Evolutionary conservation across 2,888 invertebrate species (phyloP).

Genomic region (Ectropis crepuscularia): DNA sequence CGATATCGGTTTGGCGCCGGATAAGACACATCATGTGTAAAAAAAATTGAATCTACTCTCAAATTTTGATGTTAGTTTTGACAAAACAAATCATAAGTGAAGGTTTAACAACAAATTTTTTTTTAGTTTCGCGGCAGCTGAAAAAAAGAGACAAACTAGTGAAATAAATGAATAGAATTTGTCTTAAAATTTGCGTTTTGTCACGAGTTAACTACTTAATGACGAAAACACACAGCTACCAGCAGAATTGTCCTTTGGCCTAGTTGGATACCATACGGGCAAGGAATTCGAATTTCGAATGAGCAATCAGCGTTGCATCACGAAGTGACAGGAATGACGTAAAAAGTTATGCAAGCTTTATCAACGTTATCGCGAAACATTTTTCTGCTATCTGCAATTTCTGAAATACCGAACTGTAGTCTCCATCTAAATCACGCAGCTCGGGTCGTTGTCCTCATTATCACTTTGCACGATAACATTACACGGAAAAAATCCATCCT

Average conservation of each 20-base stretch:
- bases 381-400: slow-evolving; percentile 40
- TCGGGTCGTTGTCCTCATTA: slow-evolving; percentile 74
- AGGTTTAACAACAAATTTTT: too few species aligned
- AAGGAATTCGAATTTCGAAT: slow-evolving; percentile 21
- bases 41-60: too few species aligned
- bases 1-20: too few species aligned
- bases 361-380: slow-evolving; percentile 27
- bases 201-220: neutral
- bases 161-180: too few species aligned
- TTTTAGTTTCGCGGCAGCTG: too few species aligned
- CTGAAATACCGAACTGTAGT: slow-evolving; percentile 37
- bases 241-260: slow-evolving; percentile 13
- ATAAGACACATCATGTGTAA: too few species aligned
- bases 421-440: slow-evolving; percentile 69
- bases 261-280: slow-evolving; percentile 18
- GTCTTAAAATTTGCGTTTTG: too few species aligned
- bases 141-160: too few species aligned
- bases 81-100: too few species aligned
- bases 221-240: neutral
- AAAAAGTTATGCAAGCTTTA: slow-evolving; percentile 24
- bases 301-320: slow-evolving; percentile 23
- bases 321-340: slow-evolving; percentile 19
- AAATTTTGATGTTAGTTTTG: too few species aligned
- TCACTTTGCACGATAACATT: slow-evolving; percentile 75
- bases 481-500: slow-evolving; percentile 77